phyloP scores from a whole-genome alignment of 2,888 invertebrate species.

The Rhingia campestris region DNA sequence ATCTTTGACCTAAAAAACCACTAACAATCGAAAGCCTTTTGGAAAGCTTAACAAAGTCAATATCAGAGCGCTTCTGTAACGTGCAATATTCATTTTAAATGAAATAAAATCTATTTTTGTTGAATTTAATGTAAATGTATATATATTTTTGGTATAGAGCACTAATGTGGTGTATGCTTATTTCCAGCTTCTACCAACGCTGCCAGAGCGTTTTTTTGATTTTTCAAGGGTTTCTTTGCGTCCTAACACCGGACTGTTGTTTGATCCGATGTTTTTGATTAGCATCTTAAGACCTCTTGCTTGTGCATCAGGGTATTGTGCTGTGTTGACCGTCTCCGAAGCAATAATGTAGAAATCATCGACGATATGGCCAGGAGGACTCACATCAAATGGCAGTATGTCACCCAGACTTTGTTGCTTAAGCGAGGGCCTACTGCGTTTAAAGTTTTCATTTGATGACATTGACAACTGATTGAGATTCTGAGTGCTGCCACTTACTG shows the following conservation, averaged over 20 bases:
- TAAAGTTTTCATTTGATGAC: conserved; percentile 59
- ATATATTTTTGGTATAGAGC: conserved; percentile 25
- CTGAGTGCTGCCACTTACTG: conserved; percentile 73
- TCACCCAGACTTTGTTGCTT: conserved; percentile 84
- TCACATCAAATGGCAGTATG: conserved; percentile 86
- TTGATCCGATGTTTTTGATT: conserved; percentile 91
- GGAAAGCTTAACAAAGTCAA: conserved; percentile 39
- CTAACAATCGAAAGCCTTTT: conserved; percentile 74
- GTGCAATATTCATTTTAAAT: conserved; percentile 72
- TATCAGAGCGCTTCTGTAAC: conserved; percentile 71
- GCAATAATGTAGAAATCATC: conserved; percentile 96
- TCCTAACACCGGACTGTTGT: conserved; percentile 91
- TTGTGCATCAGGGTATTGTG: conserved; percentile 84
- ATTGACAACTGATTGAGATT: conserved; percentile 65
- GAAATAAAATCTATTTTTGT: conserved; percentile 72
- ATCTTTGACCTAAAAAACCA: conserved; percentile 94
- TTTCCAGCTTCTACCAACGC: conserved; percentile 82
- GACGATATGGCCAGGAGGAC: conserved; percentile 90
- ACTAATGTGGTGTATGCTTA: conserved; percentile 66
- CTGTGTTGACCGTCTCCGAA: conserved; percentile 85
- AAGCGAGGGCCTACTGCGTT: conserved; percentile 79
- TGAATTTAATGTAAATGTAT: conserved; percentile 41
- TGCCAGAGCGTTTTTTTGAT: conserved; percentile 81
- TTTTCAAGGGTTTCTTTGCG: conserved; percentile 84
- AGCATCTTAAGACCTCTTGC: conserved; percentile 90